Conservation (phyloP, 2,888 invertebrate genomes). For the Zygogramma bicolorata region DNA sequence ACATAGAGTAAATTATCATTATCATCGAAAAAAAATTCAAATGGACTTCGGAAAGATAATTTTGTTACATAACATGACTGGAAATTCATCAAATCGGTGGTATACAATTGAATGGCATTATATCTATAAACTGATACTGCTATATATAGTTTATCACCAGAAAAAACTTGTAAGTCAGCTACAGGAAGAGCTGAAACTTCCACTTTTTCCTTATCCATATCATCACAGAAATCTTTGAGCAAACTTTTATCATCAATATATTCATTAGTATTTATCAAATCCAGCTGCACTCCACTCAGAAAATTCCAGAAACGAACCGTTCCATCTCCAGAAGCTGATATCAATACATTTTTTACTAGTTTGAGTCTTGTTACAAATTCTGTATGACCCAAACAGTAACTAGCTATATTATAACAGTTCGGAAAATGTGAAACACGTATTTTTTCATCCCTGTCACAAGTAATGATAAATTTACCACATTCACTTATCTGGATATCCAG, state of each 20-base stretch:
- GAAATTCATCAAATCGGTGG: constrained; percentile 60
- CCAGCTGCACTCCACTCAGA: constrained; percentile 70
- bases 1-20: constrained; percentile 39
- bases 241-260: constrained; percentile 58
- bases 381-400: constrained; percentile 88
- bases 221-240: constrained; percentile 56
- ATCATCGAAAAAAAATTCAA: constrained; percentile 45
- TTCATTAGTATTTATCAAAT: constrained; percentile 68
- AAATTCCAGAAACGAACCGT: constrained; percentile 81
- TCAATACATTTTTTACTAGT: constrained; percentile 69
- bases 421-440: constrained; percentile 88
- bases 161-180: constrained; percentile 65
- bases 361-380: constrained; percentile 84
- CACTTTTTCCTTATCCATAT: constrained; percentile 71
- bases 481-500: constrained; percentile 80
- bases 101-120: constrained; percentile 64
- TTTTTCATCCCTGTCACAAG: constrained; percentile 93
- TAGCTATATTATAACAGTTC: constrained; percentile 84
- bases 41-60: constrained; percentile 42
- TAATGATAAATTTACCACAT: constrained; percentile 78
- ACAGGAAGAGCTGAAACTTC: constrained; percentile 71
- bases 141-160: constrained; percentile 64
- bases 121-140: constrained; percentile 70
- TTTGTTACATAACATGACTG: constrained; percentile 40
- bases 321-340: constrained; percentile 85